A percentile compares a stretch with the other conserved stretches of the same genome.
Conservation (phyloP, 37 sponge, comb jelly and placozoan species). For the Halichondria panicea region DNA sequence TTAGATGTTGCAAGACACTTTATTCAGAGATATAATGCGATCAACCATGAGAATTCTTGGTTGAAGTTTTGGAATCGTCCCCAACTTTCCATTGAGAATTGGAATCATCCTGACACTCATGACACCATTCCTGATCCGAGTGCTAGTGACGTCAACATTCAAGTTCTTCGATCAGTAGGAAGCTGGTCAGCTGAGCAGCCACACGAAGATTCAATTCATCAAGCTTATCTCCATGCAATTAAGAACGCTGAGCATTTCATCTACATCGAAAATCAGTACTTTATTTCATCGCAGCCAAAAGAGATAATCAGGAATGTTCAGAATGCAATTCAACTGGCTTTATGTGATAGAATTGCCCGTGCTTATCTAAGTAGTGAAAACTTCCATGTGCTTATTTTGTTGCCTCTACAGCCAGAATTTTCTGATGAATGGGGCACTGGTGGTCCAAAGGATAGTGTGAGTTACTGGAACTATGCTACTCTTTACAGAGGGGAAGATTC, state of each 20-base stretch:
- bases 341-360: slow-evolving; percentile 36
- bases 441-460: no score
- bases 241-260: slow-evolving; percentile 65
- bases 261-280: slow-evolving; percentile 72
- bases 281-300: slow-evolving; percentile 39
- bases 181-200: slow-evolving; percentile 49
- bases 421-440: slow-evolving; percentile 25
- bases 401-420: slow-evolving; percentile 59
- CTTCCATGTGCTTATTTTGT: slow-evolving; percentile 32
- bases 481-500: no score
- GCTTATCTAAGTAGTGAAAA: slow-evolving; percentile 30
- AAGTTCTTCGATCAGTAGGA: slow-evolving; percentile 51
- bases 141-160: slow-evolving; percentile 28
- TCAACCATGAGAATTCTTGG: no score
- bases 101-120: not conserved
- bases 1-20: slow-evolving; percentile 13
- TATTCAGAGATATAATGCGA: not conserved
- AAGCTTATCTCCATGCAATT: slow-evolving; percentile 47
- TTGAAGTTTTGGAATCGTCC: not conserved
- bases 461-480: no score
- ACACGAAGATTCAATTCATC: slow-evolving; percentile 42
- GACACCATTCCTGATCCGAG: slow-evolving; percentile 28
- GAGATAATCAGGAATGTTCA: slow-evolving; percentile 2
- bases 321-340: slow-evolving; percentile 21
- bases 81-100: not conserved